Conservation (phyloP, 2,113 vertebrate species). For the Uria lomvia region DNA sequence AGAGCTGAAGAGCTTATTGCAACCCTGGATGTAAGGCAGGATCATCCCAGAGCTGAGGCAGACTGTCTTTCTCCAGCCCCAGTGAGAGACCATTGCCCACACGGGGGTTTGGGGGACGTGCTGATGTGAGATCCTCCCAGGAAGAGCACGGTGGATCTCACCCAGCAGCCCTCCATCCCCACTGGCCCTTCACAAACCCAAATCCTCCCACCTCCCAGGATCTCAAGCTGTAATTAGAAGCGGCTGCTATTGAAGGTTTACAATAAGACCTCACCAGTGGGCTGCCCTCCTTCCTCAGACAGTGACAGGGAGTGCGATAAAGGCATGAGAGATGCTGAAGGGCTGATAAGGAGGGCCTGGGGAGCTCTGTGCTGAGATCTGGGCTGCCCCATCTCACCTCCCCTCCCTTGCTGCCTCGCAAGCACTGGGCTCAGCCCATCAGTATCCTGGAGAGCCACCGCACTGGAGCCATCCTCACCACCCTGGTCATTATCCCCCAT, state of each 20-base stretch:
- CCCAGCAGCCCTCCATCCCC: neutral
- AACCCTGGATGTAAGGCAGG: neutral
- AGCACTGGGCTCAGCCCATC: neutral
- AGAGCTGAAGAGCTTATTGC: neutral
- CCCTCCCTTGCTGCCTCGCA: neutral
- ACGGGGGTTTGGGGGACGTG: rapidly evolving
- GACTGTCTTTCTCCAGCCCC: neutral
- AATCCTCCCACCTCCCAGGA: neutral
- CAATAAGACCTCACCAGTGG: neutral
- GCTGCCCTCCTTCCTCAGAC: neutral
- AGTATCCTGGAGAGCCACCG: neutral
- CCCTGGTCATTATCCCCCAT: rapidly evolving
- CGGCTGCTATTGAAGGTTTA: neutral
- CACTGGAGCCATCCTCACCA: neutral
- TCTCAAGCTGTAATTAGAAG: neutral
- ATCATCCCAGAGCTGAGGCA: neutral
- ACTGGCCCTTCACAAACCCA: neutral
- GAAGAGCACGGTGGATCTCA: neutral
- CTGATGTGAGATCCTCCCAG: rapidly evolving
- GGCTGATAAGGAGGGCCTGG: neutral
- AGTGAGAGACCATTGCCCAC: neutral
- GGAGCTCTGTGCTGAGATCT: neutral
- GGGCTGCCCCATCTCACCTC: neutral
- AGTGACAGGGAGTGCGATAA: neutral
- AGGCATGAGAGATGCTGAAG: neutral